Evolutionary conservation across 2,888 invertebrate species (phyloP), one percentile per base, ranked within the genome.

Genomic region (Drosophila meridiana): DNA sequence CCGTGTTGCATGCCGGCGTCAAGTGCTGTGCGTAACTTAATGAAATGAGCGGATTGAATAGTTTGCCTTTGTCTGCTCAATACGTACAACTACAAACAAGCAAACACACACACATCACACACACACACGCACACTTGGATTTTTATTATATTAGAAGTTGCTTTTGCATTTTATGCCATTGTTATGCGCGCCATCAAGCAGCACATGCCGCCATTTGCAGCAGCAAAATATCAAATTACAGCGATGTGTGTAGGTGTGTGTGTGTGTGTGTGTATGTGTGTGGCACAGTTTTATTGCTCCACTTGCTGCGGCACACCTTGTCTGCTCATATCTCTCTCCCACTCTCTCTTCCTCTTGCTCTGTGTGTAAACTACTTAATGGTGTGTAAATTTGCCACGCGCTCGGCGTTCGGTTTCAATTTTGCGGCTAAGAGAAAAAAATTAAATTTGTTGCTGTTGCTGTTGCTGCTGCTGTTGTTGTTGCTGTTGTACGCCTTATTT

Each of bases 351-450:
- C 59, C n/a, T 60, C 13, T 8, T 5, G n/a, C 8, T 74, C 58
- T 69, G 63, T 73, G 73, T 76, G 90, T 80, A 89, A 91, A 92
- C 89, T 90, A 91, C 90, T 91, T 91, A 92, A 91, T 92, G 91
- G 91, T 85, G 91, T 91, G 91, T 91, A 92, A 91, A 91, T 92
- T 83, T 90, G 80, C 87, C 73, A 77, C 75, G 69, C 86, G 76
- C 76, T 80, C 26, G 64, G n/a, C 76, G 80, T 76, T 86, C 72
- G 82, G 76, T 82, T 90, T 88, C 90, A 88, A 83, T 86, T 90
- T 86, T 86, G 85, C 69, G 85, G 85, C 90, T 85, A 65, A 60
- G 74, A 76, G 78, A 89, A 85, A 87, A 87, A 86, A 86, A 89
- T 85, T 89, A 78, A 82, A 87, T 89, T 82, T 50, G n/a, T 50